Base-by-base conservation (phyloP, 2,113 vertebrate genomes). In the Oenanthe melanoleuca region DNA sequence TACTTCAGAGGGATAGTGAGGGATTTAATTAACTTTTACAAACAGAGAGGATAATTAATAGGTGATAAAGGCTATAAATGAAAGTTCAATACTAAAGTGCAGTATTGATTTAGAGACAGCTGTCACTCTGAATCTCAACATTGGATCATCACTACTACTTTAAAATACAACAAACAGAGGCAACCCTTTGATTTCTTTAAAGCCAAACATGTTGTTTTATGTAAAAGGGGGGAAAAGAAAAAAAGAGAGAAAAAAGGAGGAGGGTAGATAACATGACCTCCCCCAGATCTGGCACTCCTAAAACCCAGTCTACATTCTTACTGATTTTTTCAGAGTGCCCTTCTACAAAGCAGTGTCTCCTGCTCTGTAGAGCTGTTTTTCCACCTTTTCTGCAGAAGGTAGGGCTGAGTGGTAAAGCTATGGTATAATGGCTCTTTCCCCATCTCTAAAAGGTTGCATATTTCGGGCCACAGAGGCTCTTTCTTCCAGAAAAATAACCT, bases 171-270 rank as follows among this genome's bases (percentile, higher is more conserved):
- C 26, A 52, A 75, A 19, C 21, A 84, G 83, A 71, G 26, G 11
- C 14, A 70, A 70, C 14, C 16, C 57, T 94, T 93, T 87, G 53
- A 81, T 96, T 82, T 88, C 63, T 91, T 91, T 75, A 55, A 92
- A 92, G 67, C 45, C 16, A 59, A 47, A 69, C 14, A 3, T 77
- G 50, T 70, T 82, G 23, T 77, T 95, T 92, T 59, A 47, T 59
- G 67, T 92, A 88, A 89, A 87, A 70, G 10, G 15, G 2, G 1
- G 1, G 1, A 11, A 44, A n/a, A 42, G 25, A 50, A 2, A 18
- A 22, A 52, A 10, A 28, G 5, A 52, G 26, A 52, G 2, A 52
- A 52, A 6, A 18, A 11, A 25, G 6, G 1, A 3, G 8, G 1
- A 0, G 5, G 3, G 15, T 5, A 69, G 59, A 47, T 45, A 88